Base-by-base conservation (phyloP, 2,888 invertebrate species). In the Suillia variegata region DNA sequence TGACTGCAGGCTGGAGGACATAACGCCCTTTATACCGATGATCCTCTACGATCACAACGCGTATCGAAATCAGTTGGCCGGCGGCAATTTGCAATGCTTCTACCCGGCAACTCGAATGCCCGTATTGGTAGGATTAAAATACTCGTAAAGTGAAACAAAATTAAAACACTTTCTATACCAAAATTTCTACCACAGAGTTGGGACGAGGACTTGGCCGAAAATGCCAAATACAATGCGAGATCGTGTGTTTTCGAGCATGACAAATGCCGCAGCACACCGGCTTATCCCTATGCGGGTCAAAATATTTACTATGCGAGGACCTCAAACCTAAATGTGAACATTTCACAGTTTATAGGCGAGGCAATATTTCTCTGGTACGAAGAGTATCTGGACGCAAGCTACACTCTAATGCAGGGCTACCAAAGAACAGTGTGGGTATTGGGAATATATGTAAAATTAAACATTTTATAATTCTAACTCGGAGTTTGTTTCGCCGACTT, bases 301-400 rank as follows among this genome's bases (percentile, higher is more conserved):
- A 66, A 66, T 57, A 66, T 66, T 51, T 66, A 66, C 45, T 62
- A 47, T 34, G 56, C 60, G 1, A 61, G 58, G 42, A 64, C 66
- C 0, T 33, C 26, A 21, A 52, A 54, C 2, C 2, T 64, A 6
- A 57, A 64, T 64, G 17, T 58, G 1, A 55, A 52, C 5, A 26
- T 59, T 1, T 33, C 24, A 1, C 54, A 54, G 15, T 62, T 64
- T 42, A 62, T 66, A 13, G 42, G 1, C 1, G 61, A 64, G 21
- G 62, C 61, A 3, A 58, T 64, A 17, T 66, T 62, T 38, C 38
- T 64, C 18, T 66, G 66, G 66, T 66, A 57, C 38, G 60, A 59
- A 17, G 66, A 66, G 34, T 62, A 62, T 53, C 56, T 55, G 21
- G 56, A 61, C 59, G 62, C 62, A 1, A 31, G 64, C 52, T 33